These are phyloP conservation scores for Drosophila orena DNA, from an alignment of 1,140 invertebrate genomes.

Conservation along the genomic window DNA sequence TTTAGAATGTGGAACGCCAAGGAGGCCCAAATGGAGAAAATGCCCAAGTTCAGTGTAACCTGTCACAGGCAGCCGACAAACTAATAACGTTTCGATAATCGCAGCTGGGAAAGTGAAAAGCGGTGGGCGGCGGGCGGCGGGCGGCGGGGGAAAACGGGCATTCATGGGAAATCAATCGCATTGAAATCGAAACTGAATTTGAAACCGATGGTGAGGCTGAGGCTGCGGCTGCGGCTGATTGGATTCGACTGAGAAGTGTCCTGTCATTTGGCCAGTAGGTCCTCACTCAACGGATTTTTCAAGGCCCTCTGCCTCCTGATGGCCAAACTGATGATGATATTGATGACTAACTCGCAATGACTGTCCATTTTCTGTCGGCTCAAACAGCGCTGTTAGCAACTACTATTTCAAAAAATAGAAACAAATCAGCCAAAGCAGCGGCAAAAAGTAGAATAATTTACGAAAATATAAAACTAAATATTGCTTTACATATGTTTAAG, in stretches of 20 bases:
- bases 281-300: constrained; percentile 24
- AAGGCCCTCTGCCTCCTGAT: constrained; percentile 14
- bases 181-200: constrained; percentile 58
- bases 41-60: constrained; percentile 57
- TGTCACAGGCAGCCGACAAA: constrained; percentile 61
- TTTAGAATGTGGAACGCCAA: constrained; percentile 17
- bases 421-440: not conserved
- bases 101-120: constrained; percentile 14
- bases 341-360: constrained; percentile 55
- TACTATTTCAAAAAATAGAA: not conserved
- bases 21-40: constrained; percentile 19
- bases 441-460: not conserved
- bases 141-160: constrained; percentile 26
- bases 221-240: constrained; percentile 47
- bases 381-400: not conserved
- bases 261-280: constrained; percentile 21
- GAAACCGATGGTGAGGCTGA: constrained; percentile 48
- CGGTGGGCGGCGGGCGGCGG: too few species aligned
- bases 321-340: constrained; percentile 31
- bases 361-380: constrained; percentile 27
- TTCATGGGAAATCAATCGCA: constrained; percentile 64
- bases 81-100: constrained; percentile 69
- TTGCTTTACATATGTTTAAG: too few species aligned
- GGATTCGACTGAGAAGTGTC: constrained; percentile 34
- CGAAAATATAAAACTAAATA: not conserved